Evolutionary conservation across 2,888 invertebrate genomes (phyloP), one percentile per base, ranked within the genome.

Genomic region (Meta bourneti): DNA sequence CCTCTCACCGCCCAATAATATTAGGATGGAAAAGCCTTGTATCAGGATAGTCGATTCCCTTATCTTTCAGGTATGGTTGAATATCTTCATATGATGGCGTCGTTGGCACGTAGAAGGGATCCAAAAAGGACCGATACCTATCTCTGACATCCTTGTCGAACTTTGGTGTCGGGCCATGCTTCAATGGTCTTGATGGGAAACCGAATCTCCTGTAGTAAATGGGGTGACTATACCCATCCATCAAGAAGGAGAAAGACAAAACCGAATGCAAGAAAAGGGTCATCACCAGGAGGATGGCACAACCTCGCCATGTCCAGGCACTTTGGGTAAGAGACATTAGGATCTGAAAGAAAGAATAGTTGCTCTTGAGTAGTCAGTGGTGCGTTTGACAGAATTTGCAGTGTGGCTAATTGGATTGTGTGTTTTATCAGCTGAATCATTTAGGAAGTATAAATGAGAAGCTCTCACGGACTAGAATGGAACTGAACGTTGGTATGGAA

Each of bases 81-180:
- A 92, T 81, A 70, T 92, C 92, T 20, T 92, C 92, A 49, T 89
- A 92, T 7, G 92, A 86, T n/a, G 89, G 89, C 0, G 92, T 85
- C 0, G 89, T 89, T 0, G 89, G 92, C 11, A 71, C 61, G 82
- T 92, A 92, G 72, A 92, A 92, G 1, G 92, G 92, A 20, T 92
- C 92, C 61, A 92, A 52, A 81, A 92, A 92, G n/a, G 89, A 80
- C n/a, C 78, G n/a, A 13, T 89, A 89, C 13, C 92, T 69, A 74
- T 92, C 92, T 20, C 81, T 52, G 34, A 92, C 92, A 20, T 92
- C 92, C 51, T 85, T 84, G 61, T 92, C 92, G 61, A 85, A 86
- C 69, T 92, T 92, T 4, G 92, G 92, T 4, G 92, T 92, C 0
- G 89, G 86, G 9, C 92, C 89, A 34, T 92, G 92, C 61, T 81